These are phyloP conservation scores for Seriola aureovittata DNA, from an alignment of 2,113 vertebrate genomes.

Conservation along the genomic window DNA sequence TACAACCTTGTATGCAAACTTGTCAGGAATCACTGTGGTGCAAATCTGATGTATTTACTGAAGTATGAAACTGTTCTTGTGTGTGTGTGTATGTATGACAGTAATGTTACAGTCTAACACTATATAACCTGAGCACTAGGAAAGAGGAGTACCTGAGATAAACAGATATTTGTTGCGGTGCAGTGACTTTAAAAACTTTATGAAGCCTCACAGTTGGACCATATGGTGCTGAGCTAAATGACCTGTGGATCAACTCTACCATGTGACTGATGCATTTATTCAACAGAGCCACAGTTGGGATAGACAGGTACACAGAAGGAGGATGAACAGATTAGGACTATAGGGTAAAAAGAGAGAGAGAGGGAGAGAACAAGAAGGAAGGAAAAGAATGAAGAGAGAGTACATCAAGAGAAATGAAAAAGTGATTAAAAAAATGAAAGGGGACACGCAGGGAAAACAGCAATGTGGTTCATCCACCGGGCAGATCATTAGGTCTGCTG, in stretches of 20 bases:
- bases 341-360: conserved; percentile 16
- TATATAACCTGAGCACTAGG: background rate
- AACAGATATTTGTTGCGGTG: conserved; percentile 23
- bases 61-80: background rate
- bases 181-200: conserved; percentile 53
- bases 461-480: conserved; percentile 38
- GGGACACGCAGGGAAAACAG: conserved; percentile 5
- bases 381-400: background rate
- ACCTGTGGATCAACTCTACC: conserved; percentile 63
- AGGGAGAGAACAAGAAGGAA: conserved; percentile 1
- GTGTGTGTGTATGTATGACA: background rate
- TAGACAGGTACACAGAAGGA: conserved; percentile 40
- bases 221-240: conserved; percentile 63
- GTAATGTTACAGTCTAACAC: background rate
- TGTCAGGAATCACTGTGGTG: background rate
- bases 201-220: conserved; percentile 52
- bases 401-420: conserved; percentile 27
- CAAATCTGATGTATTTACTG: background rate
- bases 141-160: background rate
- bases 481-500: conserved; percentile 32
- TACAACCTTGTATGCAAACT: background rate
- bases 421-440: conserved; percentile 3
- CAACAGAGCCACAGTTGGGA: conserved; percentile 52
- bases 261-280: conserved; percentile 75
- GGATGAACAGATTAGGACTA: conserved; percentile 35